phyloP scores from a whole-genome alignment of 1,140 invertebrate genomes.

The Frieseomelitta varia region DNA sequence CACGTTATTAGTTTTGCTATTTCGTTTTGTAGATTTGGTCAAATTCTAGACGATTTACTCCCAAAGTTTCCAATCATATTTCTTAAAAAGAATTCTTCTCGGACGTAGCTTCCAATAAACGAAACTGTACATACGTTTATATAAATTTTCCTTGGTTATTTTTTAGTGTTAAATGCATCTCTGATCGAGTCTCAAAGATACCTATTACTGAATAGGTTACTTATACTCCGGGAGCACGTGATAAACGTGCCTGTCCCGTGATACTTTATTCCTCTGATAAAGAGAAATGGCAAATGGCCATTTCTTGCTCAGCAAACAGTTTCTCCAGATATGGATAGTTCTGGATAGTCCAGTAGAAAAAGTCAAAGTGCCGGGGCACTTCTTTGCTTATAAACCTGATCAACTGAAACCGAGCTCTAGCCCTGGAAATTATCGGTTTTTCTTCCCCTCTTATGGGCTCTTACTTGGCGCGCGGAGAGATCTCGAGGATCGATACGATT shows the following conservation, averaged over 20 bases:
- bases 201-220: neutral
- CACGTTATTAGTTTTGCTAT: neutral
- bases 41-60: neutral
- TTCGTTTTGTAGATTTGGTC: neutral
- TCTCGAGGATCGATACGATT: conserved; percentile 15
- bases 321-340: conserved; percentile 4
- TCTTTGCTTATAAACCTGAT: conserved; percentile 20
- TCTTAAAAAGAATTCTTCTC: neutral
- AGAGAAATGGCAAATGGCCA: conserved; percentile 67
- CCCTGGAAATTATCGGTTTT: conserved; percentile 21
- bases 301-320: neutral
- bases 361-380: neutral
- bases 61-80: neutral
- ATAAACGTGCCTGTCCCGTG: conserved; percentile 22
- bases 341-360: neutral
- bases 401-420: conserved; percentile 2
- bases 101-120: neutral
- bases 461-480: neutral
- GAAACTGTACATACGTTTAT: too few relatives aligned
- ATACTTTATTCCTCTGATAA: conserved; percentile 63
- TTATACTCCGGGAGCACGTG: neutral
- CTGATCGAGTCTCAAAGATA: neutral
- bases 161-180: too few relatives aligned
- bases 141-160: too few relatives aligned
- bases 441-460: neutral